A percentile compares a stretch with the other conserved stretches of the same genome.
Evolutionary conservation across 2,797 vertebrate genomes (phyloP).

Genomic region (Scolopax rusticola): DNA sequence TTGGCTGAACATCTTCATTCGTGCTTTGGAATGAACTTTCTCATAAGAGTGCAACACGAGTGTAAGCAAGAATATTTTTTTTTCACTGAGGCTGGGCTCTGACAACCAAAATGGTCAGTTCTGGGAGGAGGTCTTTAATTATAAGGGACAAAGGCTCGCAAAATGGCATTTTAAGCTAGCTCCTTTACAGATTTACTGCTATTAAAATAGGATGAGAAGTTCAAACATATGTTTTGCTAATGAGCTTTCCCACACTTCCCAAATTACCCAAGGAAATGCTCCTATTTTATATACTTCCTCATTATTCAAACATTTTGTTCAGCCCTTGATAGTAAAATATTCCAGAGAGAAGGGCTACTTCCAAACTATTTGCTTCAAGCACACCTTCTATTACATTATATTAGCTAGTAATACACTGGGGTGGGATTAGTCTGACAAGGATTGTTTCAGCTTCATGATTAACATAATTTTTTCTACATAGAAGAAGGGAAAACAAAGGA

Average conservation of each 20-base stretch:
- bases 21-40: slow-evolving; percentile 41
- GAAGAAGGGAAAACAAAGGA: slow-evolving; percentile 30
- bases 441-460: slow-evolving; percentile 16
- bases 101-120: neutral
- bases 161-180: neutral
- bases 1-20: slow-evolving; percentile 55
- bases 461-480: slow-evolving; percentile 39
- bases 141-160: neutral
- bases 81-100: neutral
- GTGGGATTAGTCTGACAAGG: slow-evolving; percentile 34
- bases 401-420: slow-evolving; percentile 2
- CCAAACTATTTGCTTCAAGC: slow-evolving; percentile 29
- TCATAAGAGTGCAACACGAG: neutral
- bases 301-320: slow-evolving; percentile 30
- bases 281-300: neutral
- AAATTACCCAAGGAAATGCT: slow-evolving; percentile 4
- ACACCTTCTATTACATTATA: neutral
- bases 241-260: neutral
- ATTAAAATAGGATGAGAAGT: neutral
- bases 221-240: neutral
- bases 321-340: slow-evolving; percentile 24
- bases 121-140: neutral
- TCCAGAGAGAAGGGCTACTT: slow-evolving; percentile 1
- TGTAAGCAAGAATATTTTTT: neutral
- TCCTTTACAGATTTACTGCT: neutral